Evolutionary conservation across 2,797 vertebrate genomes (phyloP), one percentile per base, ranked within the genome.

Genomic region (Sebastes taczanowskii): DNA sequence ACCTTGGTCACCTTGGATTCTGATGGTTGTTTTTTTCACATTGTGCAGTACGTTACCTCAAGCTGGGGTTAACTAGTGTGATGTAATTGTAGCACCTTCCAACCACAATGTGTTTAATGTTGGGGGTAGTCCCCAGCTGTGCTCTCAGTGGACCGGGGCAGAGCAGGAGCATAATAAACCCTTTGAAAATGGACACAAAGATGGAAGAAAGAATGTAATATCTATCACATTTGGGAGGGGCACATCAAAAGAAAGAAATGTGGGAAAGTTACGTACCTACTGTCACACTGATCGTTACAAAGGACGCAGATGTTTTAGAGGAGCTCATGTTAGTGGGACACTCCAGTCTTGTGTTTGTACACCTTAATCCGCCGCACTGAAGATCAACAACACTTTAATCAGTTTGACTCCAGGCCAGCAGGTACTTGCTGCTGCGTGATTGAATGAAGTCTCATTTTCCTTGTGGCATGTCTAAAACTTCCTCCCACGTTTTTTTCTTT

Each of bases 21-120:
- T 53, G 14, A 46, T 46, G 42, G 1, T 11, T 11, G 1, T 3
- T 35, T 42, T 42, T 46, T 46, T 46, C 6, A 46, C 42, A 18
- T 46, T 46, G 35, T 38, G 8, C 20, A 5, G 29, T 23, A 7
- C 2, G 1, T 91, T 91, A 96, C 96, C 94, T 92, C 38, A 74
- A 74, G 11, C 79, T 78, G 16, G 95, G 91, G 72, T 94, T 90
- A 5, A 95, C 34, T 0, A 94, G 75, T 0, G 79, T 87, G 18
- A 95, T 86, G 81, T 97, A 98, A 74, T 14, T 90, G 90, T 96
- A 96, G 78, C 98, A 99, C 29, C 98, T 95, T 42, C 97, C 97
- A 25, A 96, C 84, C 77, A 97, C 53, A 22, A 98, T 96, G 72
- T 97, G 94, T 67, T 88, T 86, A 35, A 99, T 90, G 80, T 97